phyloP scores from a whole-genome alignment of 1,140 invertebrate genomes.

The Caenorhabditis inopinata region DNA sequence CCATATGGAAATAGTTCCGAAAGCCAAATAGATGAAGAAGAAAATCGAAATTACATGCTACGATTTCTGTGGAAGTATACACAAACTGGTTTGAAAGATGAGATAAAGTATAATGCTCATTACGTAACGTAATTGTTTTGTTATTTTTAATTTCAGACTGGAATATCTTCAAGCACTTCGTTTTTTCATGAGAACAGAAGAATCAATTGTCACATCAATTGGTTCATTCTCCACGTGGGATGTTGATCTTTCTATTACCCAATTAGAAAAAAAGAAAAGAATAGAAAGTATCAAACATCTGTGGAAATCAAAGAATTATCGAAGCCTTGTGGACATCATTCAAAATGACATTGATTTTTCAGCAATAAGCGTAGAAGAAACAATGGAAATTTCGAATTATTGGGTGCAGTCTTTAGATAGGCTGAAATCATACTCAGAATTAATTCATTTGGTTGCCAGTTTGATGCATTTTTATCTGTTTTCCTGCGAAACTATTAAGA shows the following conservation, averaged over 20 bases:
- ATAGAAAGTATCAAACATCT: neutral
- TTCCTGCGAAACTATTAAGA: neutral
- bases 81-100: neutral
- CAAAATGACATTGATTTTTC: neutral
- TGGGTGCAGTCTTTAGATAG: neutral
- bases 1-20: neutral
- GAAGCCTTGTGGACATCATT: neutral
- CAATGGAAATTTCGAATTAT: neutral
- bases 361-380: neutral
- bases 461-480: neutral
- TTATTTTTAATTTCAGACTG: neutral
- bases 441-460: neutral
- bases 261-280: neutral
- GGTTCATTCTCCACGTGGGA: conserved; percentile 15
- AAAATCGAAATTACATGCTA: neutral
- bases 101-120: neutral
- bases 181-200: neutral
- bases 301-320: neutral
- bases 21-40: neutral
- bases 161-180: neutral
- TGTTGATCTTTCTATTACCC: neutral
- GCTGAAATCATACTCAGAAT: neutral
- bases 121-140: no score
- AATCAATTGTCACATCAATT: neutral
- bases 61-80: neutral